Evolutionary conservation across 2,113 vertebrate genomes (phyloP).

Genomic region (Eidolon helvum): DNA sequence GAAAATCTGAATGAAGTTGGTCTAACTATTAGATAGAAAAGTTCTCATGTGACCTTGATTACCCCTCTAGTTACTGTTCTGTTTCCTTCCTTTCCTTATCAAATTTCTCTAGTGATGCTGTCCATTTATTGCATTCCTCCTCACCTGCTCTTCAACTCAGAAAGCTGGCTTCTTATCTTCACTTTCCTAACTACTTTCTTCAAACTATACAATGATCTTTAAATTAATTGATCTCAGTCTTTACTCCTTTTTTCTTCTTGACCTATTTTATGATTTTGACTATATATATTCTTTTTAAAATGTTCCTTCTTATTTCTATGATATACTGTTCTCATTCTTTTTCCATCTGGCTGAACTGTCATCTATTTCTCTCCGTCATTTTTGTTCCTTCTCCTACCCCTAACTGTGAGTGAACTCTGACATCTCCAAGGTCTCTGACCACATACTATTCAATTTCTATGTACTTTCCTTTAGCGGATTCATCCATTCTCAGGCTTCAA

Average conservation of each 20-base stretch:
- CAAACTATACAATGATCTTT: constrained; percentile 21
- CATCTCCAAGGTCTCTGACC: background rate
- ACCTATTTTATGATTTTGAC: background rate
- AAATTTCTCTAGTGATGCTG: background rate
- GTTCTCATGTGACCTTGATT: background rate
- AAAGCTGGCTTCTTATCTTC: background rate
- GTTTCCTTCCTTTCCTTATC: background rate
- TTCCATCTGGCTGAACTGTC: background rate
- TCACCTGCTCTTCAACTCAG: background rate
- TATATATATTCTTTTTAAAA: background rate
- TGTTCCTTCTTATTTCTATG: background rate
- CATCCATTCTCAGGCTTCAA: background rate
- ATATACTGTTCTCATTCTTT: background rate
- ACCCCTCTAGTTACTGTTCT: background rate
- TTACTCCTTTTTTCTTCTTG: background rate
- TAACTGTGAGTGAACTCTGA: background rate
- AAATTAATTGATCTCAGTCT: background rate
- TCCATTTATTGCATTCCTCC: background rate
- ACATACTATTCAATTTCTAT: background rate
- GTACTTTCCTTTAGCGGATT: background rate
- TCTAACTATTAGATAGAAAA: background rate
- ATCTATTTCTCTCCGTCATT: background rate
- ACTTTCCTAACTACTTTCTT: background rate
- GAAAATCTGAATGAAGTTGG: background rate
- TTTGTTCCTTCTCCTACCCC: background rate